Percentiles rank a stretch among this genome's conserved stretches.
Conservation (phyloP, 2,113 vertebrate genomes). For the Catagonus wagneri region DNA sequence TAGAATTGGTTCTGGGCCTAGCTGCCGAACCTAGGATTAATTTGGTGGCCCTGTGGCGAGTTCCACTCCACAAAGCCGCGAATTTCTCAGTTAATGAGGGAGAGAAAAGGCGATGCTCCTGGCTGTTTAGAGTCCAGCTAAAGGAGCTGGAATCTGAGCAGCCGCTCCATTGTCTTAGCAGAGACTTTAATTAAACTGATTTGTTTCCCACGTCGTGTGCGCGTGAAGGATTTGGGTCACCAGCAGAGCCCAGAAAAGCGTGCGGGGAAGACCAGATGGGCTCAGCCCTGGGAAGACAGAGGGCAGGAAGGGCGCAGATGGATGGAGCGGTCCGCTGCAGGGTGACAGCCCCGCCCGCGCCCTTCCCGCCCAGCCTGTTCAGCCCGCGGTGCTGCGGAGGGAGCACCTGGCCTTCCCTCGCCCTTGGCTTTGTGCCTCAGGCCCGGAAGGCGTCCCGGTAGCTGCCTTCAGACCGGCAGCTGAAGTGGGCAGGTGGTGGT, state of each 20-base stretch:
- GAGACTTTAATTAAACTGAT: conserved; percentile 21
- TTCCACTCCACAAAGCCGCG: background rate
- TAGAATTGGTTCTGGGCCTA: background rate
- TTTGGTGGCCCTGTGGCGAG: background rate
- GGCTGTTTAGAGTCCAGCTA: background rate
- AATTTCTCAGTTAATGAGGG: background rate
- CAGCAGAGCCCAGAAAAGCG: background rate
- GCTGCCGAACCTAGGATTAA: background rate
- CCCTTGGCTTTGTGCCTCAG: background rate
- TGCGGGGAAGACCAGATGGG: conserved; percentile 45
- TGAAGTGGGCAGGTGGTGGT: background rate
- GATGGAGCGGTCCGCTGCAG: background rate
- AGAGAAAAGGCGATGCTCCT: background rate
- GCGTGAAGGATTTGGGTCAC: background rate
- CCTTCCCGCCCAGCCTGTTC: background rate
- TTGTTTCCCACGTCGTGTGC: background rate
- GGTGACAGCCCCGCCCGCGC: background rate
- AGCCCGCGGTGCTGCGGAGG: background rate
- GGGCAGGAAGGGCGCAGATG: conserved; percentile 38
- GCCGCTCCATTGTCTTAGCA: background rate
- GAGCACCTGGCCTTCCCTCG: background rate
- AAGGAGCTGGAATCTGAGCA: background rate
- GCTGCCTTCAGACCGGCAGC: background rate
- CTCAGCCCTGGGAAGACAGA: background rate
- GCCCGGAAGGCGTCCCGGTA: rapidly evolving